Evolutionary conservation across 2,888 invertebrate genomes (phyloP).

Genomic region (Diarsia mendica): DNA sequence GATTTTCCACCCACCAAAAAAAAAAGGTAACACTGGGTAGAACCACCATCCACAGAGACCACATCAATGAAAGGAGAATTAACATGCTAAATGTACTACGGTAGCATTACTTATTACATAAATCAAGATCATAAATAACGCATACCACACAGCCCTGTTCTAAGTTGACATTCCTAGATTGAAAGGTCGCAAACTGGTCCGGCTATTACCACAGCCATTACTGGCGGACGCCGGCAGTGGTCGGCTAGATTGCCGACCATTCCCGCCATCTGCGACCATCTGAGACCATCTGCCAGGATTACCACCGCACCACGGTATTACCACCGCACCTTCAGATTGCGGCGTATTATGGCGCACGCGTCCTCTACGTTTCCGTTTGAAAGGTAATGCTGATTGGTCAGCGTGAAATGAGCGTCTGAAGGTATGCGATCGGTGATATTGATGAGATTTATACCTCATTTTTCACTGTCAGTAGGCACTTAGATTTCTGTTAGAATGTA

Average conservation of each 20-base stretch:
- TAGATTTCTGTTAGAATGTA: neutral
- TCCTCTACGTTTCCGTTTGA: conserved; percentile 67
- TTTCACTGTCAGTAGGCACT: conserved; percentile 20
- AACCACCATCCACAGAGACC: conserved; percentile 16
- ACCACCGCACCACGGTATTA: conserved; percentile 62
- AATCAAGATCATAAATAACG: conserved; percentile 51
- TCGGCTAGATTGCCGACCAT: conserved; percentile 77
- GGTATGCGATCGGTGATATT: conserved; percentile 59
- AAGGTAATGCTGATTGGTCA: conserved; percentile 65
- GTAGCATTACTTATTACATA: conserved; percentile 24
- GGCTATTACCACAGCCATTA: conserved; percentile 76
- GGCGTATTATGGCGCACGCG: conserved; percentile 81
- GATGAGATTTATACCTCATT: conserved; percentile 48
- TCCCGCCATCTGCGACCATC: conserved; percentile 69
- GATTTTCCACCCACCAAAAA: no score
- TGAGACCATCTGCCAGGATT: conserved; percentile 70
- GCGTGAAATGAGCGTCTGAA: conserved; percentile 65
- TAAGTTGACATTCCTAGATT: conserved; percentile 79
- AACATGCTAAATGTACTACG: conserved; percentile 28
- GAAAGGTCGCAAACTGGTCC: conserved; percentile 81
- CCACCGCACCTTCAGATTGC: conserved; percentile 75
- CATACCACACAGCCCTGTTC: conserved; percentile 60
- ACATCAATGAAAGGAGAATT: conserved; percentile 46
- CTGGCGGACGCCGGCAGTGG: conserved; percentile 77
- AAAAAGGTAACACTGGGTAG: conserved; percentile 14